These are phyloP conservation scores for Aricia artaxerxes DNA, from an alignment of 2,888 invertebrate species.

Conservation along the genomic window DNA sequence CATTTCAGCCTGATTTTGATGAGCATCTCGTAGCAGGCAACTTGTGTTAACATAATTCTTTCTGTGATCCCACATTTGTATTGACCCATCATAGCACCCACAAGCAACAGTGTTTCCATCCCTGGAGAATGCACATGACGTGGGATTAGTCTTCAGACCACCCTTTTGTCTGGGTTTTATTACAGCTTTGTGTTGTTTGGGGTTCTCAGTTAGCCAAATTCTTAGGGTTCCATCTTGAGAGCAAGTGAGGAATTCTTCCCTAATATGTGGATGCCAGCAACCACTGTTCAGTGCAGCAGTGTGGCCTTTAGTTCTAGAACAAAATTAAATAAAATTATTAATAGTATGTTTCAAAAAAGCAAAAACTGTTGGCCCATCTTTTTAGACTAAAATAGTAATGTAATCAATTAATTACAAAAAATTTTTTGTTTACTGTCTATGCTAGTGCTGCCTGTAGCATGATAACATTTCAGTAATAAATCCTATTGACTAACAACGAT, in stretches of 20 bases:
- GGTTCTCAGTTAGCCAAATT: conserved; percentile 92
- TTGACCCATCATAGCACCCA: conserved; percentile 96
- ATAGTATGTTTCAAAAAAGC: too few species aligned
- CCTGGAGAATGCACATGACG: conserved; percentile 89
- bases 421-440: too few species aligned
- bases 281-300: conserved; percentile 94
- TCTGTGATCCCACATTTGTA: conserved; percentile 98
- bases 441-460: too few species aligned
- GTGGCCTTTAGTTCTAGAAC: conserved; percentile 91
- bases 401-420: too few species aligned
- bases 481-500: too few species aligned
- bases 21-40: conserved; percentile 88
- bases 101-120: conserved; percentile 94
- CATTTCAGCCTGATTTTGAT: conserved; percentile 89
- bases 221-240: conserved; percentile 96
- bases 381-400: too few species aligned
- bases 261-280: conserved; percentile 94
- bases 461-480: too few species aligned
- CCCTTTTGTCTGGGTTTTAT: conserved; percentile 93
- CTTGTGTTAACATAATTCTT: conserved; percentile 94
- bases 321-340: conserved; percentile 29
- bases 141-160: conserved; percentile 92
- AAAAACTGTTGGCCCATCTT: too few species aligned
- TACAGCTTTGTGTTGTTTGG: conserved; percentile 88
- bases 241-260: conserved; percentile 96